Percentiles rank a stretch among this genome's conserved stretches.
Conservation (phyloP, 1,140 invertebrate genomes). For the Drosophila kikkawai region DNA sequence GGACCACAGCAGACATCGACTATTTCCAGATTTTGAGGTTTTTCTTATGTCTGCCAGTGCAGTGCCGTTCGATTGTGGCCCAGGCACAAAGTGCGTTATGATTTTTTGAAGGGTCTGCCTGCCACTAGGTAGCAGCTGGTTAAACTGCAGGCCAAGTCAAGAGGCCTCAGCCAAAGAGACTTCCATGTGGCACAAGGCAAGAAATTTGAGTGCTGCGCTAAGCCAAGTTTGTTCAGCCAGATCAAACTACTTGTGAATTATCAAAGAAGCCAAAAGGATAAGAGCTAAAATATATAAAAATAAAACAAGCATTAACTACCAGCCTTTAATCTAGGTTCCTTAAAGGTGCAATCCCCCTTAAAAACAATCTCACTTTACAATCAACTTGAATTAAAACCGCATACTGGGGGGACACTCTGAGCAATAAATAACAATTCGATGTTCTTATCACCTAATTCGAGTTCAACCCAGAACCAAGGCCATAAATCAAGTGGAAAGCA, state of each 20-base stretch:
- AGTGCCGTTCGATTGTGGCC: slow-evolving; percentile 56
- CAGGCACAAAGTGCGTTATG: slow-evolving; percentile 65
- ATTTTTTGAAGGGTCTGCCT: slow-evolving; percentile 69
- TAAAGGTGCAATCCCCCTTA: slow-evolving; percentile 32
- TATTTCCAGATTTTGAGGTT: slow-evolving; percentile 35
- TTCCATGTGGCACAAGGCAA: slow-evolving; percentile 7
- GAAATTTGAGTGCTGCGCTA: not conserved
- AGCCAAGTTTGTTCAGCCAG: not conserved
- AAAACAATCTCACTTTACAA: slow-evolving; percentile 58
- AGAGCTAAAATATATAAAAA: not conserved
- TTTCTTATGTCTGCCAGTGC: slow-evolving; percentile 8
- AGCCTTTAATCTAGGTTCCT: not conserved
- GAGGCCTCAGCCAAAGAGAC: slow-evolving; percentile 6
- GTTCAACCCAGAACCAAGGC: slow-evolving; percentile 43
- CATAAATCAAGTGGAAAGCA: slow-evolving; percentile 76
- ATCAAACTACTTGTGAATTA: slow-evolving; percentile 8
- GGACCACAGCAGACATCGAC: slow-evolving; percentile 18
- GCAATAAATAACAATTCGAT: slow-evolving; percentile 81
- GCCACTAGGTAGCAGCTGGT: slow-evolving; percentile 43
- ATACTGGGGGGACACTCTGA: slow-evolving; percentile 13
- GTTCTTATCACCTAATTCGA: slow-evolving; percentile 75
- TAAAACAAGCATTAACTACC: not conserved
- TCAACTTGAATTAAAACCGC: slow-evolving; percentile 57
- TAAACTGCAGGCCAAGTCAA: slow-evolving; percentile 33
- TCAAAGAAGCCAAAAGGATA: not conserved